A percentile compares a stretch with the other conserved stretches of the same genome.
Conservation (phyloP, 2,888 invertebrate genomes). For the Meiosimyza platycephala region DNA sequence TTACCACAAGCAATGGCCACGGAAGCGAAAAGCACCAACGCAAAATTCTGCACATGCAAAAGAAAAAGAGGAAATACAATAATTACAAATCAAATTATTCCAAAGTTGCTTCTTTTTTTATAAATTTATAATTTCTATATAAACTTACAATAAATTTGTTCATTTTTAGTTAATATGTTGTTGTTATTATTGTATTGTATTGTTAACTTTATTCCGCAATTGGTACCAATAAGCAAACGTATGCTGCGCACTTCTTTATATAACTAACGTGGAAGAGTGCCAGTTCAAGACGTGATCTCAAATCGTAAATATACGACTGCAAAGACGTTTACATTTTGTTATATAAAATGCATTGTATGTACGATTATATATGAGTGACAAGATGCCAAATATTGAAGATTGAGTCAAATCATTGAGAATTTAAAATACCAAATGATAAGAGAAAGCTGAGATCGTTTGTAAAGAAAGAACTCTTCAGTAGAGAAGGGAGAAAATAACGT, state of each 20-base stretch:
- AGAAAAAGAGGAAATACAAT: constrained; percentile 7
- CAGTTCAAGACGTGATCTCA: constrained; percentile 56
- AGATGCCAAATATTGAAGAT: constrained; percentile 15
- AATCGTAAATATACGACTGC: constrained; percentile 33
- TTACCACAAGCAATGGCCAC: constrained; percentile 45
- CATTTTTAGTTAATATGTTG: constrained; percentile 47
- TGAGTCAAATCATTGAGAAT: not conserved
- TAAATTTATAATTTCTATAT: not conserved
- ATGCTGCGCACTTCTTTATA: constrained; percentile 45
- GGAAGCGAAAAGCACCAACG: constrained; percentile 52
- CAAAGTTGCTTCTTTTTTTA: not conserved
- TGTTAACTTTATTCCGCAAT: constrained; percentile 43
- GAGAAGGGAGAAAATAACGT: too few species aligned
- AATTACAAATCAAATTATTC: not conserved
- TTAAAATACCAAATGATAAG: too few species aligned
- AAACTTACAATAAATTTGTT: constrained; percentile 58
- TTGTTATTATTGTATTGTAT: constrained; percentile 4
- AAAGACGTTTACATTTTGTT: constrained; percentile 23
- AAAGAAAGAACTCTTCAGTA: too few species aligned
- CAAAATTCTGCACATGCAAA: constrained; percentile 49
- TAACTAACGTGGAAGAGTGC: constrained; percentile 31
- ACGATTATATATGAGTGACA: constrained; percentile 8
- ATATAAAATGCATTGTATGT: constrained; percentile 6
- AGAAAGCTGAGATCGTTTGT: too few species aligned
- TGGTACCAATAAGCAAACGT: constrained; percentile 43